A percentile compares a stretch with the other conserved stretches of the same genome.
Conservation (phyloP, 2,888 invertebrate genomes). For the Papilio gigon region DNA sequence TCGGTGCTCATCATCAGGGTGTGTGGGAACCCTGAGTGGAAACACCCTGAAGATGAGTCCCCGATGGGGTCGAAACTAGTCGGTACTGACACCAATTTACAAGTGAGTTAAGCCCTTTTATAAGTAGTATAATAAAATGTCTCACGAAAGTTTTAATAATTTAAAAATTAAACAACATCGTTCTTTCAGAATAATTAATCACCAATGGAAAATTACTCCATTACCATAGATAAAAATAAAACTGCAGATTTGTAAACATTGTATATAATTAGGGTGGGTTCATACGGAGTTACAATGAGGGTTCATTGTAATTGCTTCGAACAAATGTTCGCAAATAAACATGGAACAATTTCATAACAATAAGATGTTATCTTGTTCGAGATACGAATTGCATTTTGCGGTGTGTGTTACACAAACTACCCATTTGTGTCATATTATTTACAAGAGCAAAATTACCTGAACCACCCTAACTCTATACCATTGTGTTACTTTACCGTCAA, state of each 20-base stretch:
- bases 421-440: conserved; percentile 12
- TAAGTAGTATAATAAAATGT: too few species aligned
- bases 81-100: too few species aligned
- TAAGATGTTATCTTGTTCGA: conserved; percentile 11
- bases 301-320: conserved; percentile 11
- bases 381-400: conserved; percentile 20
- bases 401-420: conserved; percentile 12
- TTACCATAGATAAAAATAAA: not conserved
- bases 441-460: conserved; percentile 3
- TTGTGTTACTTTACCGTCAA: not conserved
- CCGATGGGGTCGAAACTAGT: too few species aligned
- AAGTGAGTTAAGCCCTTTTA: too few species aligned
- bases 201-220: not conserved
- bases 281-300: too few species aligned
- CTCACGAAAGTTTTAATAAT: too few species aligned
- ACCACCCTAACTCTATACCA: not conserved
- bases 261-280: too few species aligned
- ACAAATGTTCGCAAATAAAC: conserved; percentile 8
- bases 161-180: not conserved
- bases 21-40: too few species aligned
- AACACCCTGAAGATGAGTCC: too few species aligned
- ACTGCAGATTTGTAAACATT: conserved; percentile 3
- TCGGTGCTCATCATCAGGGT: too few species aligned
- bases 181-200: not conserved
- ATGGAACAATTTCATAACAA: conserved; percentile 12